Base-by-base conservation (phyloP, 2,888 invertebrate genomes). In the Patella pellucida region DNA sequence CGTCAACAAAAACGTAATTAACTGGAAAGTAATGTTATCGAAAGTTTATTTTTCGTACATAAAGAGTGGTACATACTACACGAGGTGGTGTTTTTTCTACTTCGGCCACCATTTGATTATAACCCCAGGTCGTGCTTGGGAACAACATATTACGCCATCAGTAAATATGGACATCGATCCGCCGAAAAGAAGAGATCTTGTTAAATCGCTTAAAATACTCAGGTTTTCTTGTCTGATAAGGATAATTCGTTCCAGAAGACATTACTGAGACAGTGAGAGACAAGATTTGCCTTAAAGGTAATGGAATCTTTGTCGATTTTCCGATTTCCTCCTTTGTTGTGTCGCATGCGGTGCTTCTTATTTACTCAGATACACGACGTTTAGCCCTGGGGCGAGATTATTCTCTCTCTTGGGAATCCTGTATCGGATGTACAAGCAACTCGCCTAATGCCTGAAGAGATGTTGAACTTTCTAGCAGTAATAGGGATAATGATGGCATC, bases 291-390 rank as follows among this genome's bases (percentile, higher is more conserved):
- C 62, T 23, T 62, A 23, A 23, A 62, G 62, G 62, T 62, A 62
- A 62, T 62, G 23, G 62, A 62, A 62, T 62, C 62, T 62, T 62
- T 19, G 62, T 62, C 62, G 62, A 62, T 62, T 62, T 62, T 23
- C 23, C 62, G 62, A 62, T 62, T 23, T 23, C 23, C 12, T 62
- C 62, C 23, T 62, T 62, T 62, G 62, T 62, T 62, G 19, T 62
- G 62, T 62, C 62, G 62, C 23, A 23, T 23, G 19, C 14, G 19
- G 62, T 62, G 23, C 62, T 62, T 62, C 23, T 62, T 62, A 62
- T 62, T 62, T 62, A 62, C 62, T 62, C 62, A 62, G 62, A 19
- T 62, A 23, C 62, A 62, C 62, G 23, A 23, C 19, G 23, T 23
- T 23, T 62, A 23, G 62, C 62, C 62, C 23, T 23, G 23, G 23